Conservation (phyloP, 2,797 vertebrate genomes). For the Acrocephalus scirpaceus region DNA sequence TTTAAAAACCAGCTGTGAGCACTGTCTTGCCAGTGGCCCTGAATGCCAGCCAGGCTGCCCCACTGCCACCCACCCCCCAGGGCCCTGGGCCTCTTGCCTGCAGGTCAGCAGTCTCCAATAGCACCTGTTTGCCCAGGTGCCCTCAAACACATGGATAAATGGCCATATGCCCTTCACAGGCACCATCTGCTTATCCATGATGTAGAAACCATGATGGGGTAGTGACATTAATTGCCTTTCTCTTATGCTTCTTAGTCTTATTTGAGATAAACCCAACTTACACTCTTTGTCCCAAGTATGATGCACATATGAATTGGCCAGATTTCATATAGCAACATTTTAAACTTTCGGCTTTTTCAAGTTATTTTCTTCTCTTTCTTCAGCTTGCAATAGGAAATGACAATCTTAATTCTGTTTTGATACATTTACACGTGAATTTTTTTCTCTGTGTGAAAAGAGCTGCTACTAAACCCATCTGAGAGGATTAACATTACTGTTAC, state of each 20-base stretch:
- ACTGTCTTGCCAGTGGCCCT: not conserved
- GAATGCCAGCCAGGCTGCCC: not conserved
- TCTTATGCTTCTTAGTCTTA: not conserved
- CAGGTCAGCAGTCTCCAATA: not conserved
- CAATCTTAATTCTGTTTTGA: not conserved
- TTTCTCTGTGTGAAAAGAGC: not conserved
- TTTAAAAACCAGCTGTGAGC: not conserved
- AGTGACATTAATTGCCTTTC: not conserved
- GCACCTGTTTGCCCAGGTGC: not conserved
- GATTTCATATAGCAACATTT: not conserved
- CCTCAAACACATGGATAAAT: not conserved
- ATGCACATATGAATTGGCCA: fast-evolving
- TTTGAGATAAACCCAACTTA: not conserved
- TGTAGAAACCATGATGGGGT: fast-evolving
- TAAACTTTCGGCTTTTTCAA: not conserved
- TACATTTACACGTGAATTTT: not conserved
- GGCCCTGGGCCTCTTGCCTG: not conserved
- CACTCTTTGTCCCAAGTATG: not conserved
- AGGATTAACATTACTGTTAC: not conserved
- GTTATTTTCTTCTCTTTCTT: not conserved
- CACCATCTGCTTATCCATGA: fast-evolving
- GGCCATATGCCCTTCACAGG: fast-evolving
- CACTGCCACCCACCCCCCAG: fast-evolving
- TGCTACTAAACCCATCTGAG: not conserved
- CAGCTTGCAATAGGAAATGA: not conserved